These are phyloP conservation scores for Aldabrachelys gigantea DNA, from an alignment of 2,113 vertebrate genomes.

Conservation along the genomic window DNA sequence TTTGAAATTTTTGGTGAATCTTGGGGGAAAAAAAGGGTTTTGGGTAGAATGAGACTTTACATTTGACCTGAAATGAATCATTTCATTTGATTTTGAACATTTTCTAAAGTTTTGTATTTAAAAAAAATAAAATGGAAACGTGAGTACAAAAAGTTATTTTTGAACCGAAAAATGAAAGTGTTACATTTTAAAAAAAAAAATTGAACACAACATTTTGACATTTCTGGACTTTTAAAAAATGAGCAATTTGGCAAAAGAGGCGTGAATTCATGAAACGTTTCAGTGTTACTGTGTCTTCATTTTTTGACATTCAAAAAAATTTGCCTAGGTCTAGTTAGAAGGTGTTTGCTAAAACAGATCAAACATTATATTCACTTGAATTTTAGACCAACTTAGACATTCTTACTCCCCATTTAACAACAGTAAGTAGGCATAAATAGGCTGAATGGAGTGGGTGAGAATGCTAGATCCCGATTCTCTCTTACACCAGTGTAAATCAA, in stretches of 20 bases:
- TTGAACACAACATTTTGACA: not conserved
- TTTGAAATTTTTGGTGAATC: not conserved
- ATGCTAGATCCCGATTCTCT: not conserved
- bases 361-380: not conserved
- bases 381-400: not conserved
- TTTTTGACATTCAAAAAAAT: not conserved
- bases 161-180: not conserved
- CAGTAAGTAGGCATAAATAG: not conserved
- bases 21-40: not conserved
- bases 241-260: not conserved
- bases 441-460: not conserved
- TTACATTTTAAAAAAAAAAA: not conserved
- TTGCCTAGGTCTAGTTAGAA: not conserved
- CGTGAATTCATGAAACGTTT: not conserved
- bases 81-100: not conserved
- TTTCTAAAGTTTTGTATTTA: not conserved
- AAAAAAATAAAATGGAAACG: not conserved
- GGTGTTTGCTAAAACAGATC: not conserved
- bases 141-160: not conserved
- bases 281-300: not conserved
- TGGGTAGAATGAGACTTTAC: not conserved
- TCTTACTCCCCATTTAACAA: not conserved
- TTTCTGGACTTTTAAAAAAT: not conserved
- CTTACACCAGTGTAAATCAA: not conserved
- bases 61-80: not conserved